Percentiles rank a stretch among this genome's conserved stretches.
phyloP scores from a whole-genome alignment of 2,113 vertebrate genomes.

The Carettochelys insculpta region DNA sequence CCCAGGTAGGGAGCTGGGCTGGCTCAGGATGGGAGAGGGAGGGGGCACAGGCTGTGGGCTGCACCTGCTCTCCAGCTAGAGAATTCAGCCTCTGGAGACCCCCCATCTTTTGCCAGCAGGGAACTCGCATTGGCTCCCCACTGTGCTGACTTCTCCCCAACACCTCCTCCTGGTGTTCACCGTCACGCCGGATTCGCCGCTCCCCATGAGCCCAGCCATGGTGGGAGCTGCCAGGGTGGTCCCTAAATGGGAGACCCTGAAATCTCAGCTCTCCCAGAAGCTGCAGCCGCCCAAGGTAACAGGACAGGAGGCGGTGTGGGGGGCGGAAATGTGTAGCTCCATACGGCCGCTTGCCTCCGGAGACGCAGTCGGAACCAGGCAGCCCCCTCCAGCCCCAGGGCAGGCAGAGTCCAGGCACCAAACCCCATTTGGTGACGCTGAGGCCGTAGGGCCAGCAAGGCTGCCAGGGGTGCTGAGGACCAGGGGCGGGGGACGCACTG shows the following conservation, averaged over 20 bases:
- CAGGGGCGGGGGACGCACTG: too few species aligned
- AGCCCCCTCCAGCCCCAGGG: too few species aligned
- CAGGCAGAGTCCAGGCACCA: too few species aligned
- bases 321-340: neutral
- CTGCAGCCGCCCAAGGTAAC: neutral
- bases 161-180: neutral
- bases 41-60: neutral
- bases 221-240: neutral
- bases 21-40: neutral
- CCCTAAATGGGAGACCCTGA: neutral
- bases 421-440: too few species aligned
- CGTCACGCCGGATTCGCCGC: neutral
- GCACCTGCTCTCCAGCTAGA: neutral
- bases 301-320: rapidly evolving
- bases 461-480: too few species aligned
- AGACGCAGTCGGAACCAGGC: neutral
- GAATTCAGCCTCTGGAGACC: neutral
- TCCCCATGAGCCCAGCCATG: neutral
- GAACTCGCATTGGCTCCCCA: neutral
- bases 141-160: neutral
- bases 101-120: neutral
- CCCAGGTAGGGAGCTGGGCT: too few species aligned
- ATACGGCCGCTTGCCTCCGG: neutral
- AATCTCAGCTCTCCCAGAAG: neutral
- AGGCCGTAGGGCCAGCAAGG: neutral